Evolutionary conservation across 2,113 vertebrate species (phyloP).

Genomic region (Indri indri): DNA sequence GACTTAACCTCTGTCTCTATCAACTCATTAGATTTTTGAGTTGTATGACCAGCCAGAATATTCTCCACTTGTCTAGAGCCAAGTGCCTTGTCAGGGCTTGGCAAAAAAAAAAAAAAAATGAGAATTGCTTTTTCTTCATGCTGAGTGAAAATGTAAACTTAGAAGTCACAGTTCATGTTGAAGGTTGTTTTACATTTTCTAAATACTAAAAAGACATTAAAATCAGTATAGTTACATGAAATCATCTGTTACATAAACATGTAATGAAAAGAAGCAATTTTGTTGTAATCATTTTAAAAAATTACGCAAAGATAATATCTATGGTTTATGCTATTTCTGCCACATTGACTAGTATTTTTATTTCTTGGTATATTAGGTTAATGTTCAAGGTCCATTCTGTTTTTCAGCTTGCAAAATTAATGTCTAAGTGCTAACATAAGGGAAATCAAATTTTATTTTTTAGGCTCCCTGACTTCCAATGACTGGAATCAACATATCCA

Average conservation of each 20-base stretch:
- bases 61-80: background rate
- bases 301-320: slow-evolving; percentile 31
- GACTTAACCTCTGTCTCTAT: slow-evolving; percentile 43
- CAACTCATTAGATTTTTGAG: slow-evolving; percentile 32
- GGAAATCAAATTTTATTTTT: slow-evolving; percentile 36
- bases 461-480: background rate
- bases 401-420: slow-evolving; percentile 55
- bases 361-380: slow-evolving; percentile 63
- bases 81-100: background rate
- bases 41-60: background rate
- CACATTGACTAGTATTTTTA: slow-evolving; percentile 52
- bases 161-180: slow-evolving; percentile 17
- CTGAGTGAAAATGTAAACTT: background rate
- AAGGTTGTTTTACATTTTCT: slow-evolving; percentile 12
- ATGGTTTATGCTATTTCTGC: slow-evolving; percentile 45
- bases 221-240: slow-evolving; percentile 38
- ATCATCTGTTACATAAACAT: slow-evolving; percentile 37
- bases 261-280: slow-evolving; percentile 60
- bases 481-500: background rate
- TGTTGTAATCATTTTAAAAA: slow-evolving; percentile 44
- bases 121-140: background rate
- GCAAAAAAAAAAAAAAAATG: background rate
- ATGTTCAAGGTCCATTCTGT: slow-evolving; percentile 49
- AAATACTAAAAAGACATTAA: slow-evolving; percentile 53
- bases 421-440: slow-evolving; percentile 27